Base-by-base conservation (phyloP, 2,888 invertebrate genomes). In the Xanthostigma xanthostigma region DNA sequence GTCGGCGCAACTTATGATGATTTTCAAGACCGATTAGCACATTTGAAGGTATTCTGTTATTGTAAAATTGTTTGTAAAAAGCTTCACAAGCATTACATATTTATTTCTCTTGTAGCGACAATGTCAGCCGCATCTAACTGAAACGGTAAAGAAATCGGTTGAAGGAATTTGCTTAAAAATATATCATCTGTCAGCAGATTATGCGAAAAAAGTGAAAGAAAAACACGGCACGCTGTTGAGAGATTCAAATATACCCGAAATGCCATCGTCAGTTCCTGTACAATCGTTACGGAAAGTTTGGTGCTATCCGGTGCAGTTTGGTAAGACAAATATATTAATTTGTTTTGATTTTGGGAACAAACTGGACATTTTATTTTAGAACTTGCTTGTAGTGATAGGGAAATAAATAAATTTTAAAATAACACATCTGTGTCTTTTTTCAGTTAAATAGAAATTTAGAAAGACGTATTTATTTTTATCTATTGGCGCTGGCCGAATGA, bases 131-230 rank as follows among this genome's bases (percentile, higher is more conserved):
- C 94, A 95, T 68, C 72, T 96, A 49, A 87, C 90, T 9, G 93
- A 93, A 66, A 93, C 94, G 1, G 95, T 94, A 0, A 93, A 92
- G 67, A 79, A 80, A 36, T 94, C 93, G 10, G 95, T 96, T 5
- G 95, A 96, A 70, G 90, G 93, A 37, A 90, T 96, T 55, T 96
- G 95, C 65, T 72, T 83, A 48, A 96, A 96, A 71, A 89, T 96
- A 53, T 94, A 91, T 67, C 84, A 90, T 62, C 71, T 93, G 42
- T 92, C 95, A 0, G 83, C 85, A 27, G 95, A 96, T 59, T 87
- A 92, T 70, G 90, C 90, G 5, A 83, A 86, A 53, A 94, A 92
- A 69, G 84, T 94, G 40, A 76, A 84, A 52, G 93, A 94, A 59
- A 87, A 86, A 62, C 91, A 93, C 58, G 78, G 83, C 67, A 76